These are phyloP conservation scores for Aphodius granarius DNA, from an alignment of 2,888 invertebrate genomes.

Conservation along the genomic window DNA sequence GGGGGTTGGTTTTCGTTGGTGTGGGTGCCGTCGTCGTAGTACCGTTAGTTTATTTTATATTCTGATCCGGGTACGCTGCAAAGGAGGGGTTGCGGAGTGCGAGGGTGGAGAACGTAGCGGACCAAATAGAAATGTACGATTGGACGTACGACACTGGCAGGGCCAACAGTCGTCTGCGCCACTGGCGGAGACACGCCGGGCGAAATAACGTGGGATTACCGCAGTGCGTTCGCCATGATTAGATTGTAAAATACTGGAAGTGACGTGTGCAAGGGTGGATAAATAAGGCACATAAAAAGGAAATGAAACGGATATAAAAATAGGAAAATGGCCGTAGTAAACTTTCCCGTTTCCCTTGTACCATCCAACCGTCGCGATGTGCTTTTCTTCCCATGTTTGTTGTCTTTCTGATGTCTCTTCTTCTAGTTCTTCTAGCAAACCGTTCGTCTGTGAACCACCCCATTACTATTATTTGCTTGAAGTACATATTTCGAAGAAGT, in stretches of 20 bases:
- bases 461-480: no score
- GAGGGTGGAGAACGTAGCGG: slow-evolving; percentile 21
- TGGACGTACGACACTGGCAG: slow-evolving; percentile 13
- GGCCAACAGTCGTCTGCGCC: slow-evolving; percentile 35
- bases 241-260: slow-evolving; percentile 60
- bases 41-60: slow-evolving; percentile 54
- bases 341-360: slow-evolving; percentile 36
- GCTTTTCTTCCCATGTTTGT: neutral
- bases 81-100: slow-evolving; percentile 46
- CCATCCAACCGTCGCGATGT: neutral
- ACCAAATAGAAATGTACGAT: slow-evolving; percentile 11
- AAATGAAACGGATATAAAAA: slow-evolving; percentile 57
- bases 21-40: neutral
- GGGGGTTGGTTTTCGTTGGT: slow-evolving; percentile 29
- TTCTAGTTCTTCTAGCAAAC: neutral
- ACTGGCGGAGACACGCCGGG: slow-evolving; percentile 51
- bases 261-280: slow-evolving; percentile 57
- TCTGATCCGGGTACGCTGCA: slow-evolving; percentile 49
- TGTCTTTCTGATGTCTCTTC: neutral
- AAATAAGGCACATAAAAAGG: slow-evolving; percentile 57
- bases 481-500: no score
- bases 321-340: slow-evolving; percentile 53
- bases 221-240: slow-evolving; percentile 59
- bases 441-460: neutral
- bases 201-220: slow-evolving; percentile 57